These are phyloP conservation scores for Euplagia quadripunctaria DNA, from an alignment of 2,888 invertebrate species.

Conservation along the genomic window DNA sequence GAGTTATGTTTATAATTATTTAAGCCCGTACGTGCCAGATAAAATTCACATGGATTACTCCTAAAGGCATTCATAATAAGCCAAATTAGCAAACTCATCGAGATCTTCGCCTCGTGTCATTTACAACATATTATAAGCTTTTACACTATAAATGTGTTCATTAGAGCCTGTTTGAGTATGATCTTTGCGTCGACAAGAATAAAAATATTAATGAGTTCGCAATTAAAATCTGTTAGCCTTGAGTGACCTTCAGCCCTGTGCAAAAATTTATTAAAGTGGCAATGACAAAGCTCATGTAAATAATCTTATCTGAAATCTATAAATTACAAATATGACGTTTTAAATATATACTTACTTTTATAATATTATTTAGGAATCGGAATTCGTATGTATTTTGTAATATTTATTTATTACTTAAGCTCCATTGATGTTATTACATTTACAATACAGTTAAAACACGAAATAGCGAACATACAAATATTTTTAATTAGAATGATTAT, in stretches of 20 bases:
- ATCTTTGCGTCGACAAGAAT: not conserved
- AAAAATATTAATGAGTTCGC: not conserved
- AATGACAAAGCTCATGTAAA: not conserved
- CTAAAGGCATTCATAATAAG: not conserved
- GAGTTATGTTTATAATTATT: constrained; percentile 30
- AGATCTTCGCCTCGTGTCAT: not conserved
- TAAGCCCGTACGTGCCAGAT: constrained; percentile 15
- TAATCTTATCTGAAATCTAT: not conserved
- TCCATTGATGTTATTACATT: no score
- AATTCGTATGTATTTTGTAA: no score
- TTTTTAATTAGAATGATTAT: no score
- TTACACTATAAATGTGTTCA: not conserved
- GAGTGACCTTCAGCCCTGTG: not conserved
- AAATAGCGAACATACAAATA: no score
- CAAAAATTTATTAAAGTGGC: not conserved
- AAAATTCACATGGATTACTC: constrained; percentile 1
- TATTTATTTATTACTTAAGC: no score
- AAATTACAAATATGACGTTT: not conserved
- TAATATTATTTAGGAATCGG: no score
- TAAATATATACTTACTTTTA: not conserved
- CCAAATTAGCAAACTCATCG: constrained; percentile 1
- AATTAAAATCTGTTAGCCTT: no score
- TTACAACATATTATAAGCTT: not conserved
- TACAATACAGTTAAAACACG: no score
- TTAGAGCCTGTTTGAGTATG: not conserved